Evolutionary conservation across 2,113 vertebrate species (phyloP), one percentile per base, ranked within the genome.

Genomic region (Ranitomeya imitator): DNA sequence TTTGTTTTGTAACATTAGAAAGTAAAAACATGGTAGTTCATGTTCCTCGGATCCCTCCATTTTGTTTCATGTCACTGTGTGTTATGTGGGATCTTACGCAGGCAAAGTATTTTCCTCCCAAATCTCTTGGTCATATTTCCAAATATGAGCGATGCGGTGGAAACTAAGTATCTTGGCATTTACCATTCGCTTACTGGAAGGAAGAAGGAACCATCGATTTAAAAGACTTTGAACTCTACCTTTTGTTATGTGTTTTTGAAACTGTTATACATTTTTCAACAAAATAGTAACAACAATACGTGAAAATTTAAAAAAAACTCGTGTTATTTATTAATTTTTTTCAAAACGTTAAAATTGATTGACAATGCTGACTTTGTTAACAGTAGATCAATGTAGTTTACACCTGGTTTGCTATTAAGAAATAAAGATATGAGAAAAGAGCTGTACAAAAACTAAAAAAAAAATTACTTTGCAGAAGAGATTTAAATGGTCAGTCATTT

Each of bases 1-100:
- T 88, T 88, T 76, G 19, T 55, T 82, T 88, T 76, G 86, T 88
- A 88, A 88, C 59, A 79, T 80, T 77, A 87, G 85, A 5, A 87
- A 67, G 85, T 69, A 79, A 79, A 86, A 86, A 86, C 60, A 79
- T 31, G 15, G 45, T 61, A 67, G 79, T 55, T 82, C 61, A 21
- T 80, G 37, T 87, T 87, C 73, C 86, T 21, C 51, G 51, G 31
- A 37, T 69, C 76, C 79, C 69, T 88, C 86, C 19, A 76, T 83
- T 21, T 88, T 88, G 79, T 73, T 60, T 61, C 69, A 76, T 88
- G 86, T 83, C 79, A 83, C 65, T 83, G 69, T 76, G 79, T 63
- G 80, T 83, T 88, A 88, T 76, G 67, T 76, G 4, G 67, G 86
- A 87, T 83, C 65, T 69, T 88, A 76, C 37, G 63, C 86, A 83